Base-by-base conservation (phyloP, 2,888 invertebrate species). In the Eupithecia tripunctaria region DNA sequence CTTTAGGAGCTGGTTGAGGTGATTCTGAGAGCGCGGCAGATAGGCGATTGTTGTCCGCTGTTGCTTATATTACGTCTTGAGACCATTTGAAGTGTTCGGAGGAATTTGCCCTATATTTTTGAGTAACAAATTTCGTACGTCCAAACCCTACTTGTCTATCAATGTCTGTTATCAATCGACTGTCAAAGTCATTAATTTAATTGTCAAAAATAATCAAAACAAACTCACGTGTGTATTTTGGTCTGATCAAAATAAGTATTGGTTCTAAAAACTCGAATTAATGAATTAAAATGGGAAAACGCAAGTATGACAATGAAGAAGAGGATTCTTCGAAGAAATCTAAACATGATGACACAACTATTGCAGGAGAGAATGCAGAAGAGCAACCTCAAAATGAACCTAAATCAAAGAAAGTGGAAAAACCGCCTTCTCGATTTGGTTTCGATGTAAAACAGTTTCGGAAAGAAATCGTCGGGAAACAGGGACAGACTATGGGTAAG, bases 401-500 rank as follows among this genome's bases (percentile, higher is more conserved):
- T 12, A 74, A 69, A 14, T 5, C 67, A 6, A 64, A 68, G 66
- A 68, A 68, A 68, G 68, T 63, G 3, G 71, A 73, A 21, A 81
- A 79, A 71, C 79, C 78, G 71, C n/a, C 82, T 41, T 78, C 81
- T 75, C 78, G 88, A 72, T 82, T 81, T 27, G 86, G 82, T 79
- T 96, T 96, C 82, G 95, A 96, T 84, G 91, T 95, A 73, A 94
- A 95, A 86, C 93, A 95, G 76, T 96, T 96, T 75, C 93, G 96
- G 0, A 95, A 94, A 80, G 95, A 95, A 77, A 82, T 96, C 70
- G 84, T 91, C 0, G 89, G 91, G 7, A 93, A 91, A 69, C 91
- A 91, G 64, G 95, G 95, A 18, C 96, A 95, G 81, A 93, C 95
- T 73, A 93, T 94, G 86, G 95, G 96, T 96, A 86, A 86, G 87